Percentiles rank a stretch among this genome's conserved stretches.
Conservation (phyloP, 2,113 vertebrate species). For the Myocastor coypus region DNA sequence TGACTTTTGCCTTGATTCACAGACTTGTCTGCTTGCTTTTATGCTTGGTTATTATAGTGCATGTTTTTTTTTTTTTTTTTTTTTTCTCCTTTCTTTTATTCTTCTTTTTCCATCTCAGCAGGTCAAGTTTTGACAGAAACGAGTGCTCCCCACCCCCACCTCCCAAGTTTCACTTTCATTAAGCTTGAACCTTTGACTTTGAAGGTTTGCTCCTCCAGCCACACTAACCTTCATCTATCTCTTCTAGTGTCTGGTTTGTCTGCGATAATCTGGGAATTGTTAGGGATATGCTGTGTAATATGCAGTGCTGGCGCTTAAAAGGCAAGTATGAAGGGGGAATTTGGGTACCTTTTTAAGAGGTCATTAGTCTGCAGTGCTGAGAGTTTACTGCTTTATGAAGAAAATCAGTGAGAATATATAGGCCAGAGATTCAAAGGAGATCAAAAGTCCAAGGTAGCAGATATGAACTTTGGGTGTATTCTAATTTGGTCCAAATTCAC, state of each 20-base stretch:
- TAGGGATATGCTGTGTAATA: not conserved
- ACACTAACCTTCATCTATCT: not conserved
- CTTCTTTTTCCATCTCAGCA: not conserved
- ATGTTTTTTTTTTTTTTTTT: not conserved
- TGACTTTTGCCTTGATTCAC: conserved; percentile 43
- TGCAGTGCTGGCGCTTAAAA: not conserved
- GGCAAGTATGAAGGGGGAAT: conserved; percentile 54
- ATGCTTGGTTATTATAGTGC: conserved; percentile 29
- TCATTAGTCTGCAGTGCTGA: conserved; percentile 56
- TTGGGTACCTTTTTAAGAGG: conserved; percentile 56
- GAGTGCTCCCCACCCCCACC: not conserved
- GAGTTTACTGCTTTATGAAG: conserved; percentile 70
- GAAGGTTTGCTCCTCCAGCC: not conserved
- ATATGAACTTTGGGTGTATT: not conserved
- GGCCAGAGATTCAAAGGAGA: conserved; percentile 70
- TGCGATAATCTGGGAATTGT: conserved; percentile 23
- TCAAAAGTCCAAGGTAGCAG: conserved; percentile 43
- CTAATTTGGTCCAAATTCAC: conserved; percentile 63
- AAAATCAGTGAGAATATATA: conserved; percentile 69
- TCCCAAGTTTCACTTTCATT: not conserved
- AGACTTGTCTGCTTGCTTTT: conserved; percentile 5
- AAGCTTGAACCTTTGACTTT: not conserved
- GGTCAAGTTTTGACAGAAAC: not conserved
- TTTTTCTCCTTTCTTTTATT: too few species aligned
- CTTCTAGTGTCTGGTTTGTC: conserved; percentile 61